phyloP scores from a whole-genome alignment of 2,113 vertebrate genomes.

The Pelusios castaneus region DNA sequence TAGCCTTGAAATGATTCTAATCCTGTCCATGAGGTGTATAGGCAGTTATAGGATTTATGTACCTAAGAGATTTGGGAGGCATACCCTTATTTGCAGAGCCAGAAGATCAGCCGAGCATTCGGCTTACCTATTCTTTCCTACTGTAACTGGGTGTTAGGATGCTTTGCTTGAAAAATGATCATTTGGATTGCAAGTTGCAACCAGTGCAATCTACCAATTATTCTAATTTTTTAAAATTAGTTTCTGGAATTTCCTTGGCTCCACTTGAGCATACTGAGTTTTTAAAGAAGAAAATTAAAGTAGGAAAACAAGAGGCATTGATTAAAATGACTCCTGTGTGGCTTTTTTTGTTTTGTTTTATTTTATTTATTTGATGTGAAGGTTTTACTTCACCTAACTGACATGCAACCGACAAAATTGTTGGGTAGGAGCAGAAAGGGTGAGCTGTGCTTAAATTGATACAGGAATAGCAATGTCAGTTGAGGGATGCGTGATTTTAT shows the following conservation, averaged over 20 bases:
- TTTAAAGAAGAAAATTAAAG: neutral
- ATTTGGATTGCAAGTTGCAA: neutral
- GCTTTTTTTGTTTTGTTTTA: neutral
- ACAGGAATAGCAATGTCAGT: neutral
- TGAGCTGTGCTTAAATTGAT: neutral
- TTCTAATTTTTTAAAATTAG: neutral
- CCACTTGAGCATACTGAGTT: neutral
- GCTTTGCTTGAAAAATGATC: constrained; percentile 1
- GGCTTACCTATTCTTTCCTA: constrained; percentile 22
- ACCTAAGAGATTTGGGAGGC: neutral
- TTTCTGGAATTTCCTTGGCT: neutral
- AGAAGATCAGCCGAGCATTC: neutral
- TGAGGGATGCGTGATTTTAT: neutral
- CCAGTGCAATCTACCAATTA: neutral
- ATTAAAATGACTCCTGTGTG: neutral
- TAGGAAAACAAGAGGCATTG: neutral
- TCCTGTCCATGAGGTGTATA: constrained; percentile 18
- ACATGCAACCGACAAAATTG: neutral
- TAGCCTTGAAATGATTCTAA: constrained; percentile 46
- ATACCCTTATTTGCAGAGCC: constrained; percentile 44
- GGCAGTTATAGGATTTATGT: constrained; percentile 44
- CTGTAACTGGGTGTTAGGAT: neutral
- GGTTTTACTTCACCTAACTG: neutral
- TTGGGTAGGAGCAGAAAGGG: neutral
- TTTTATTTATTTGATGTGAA: neutral